Conservation (phyloP, 2,888 invertebrate species). For the Dolomedes plantarius region DNA sequence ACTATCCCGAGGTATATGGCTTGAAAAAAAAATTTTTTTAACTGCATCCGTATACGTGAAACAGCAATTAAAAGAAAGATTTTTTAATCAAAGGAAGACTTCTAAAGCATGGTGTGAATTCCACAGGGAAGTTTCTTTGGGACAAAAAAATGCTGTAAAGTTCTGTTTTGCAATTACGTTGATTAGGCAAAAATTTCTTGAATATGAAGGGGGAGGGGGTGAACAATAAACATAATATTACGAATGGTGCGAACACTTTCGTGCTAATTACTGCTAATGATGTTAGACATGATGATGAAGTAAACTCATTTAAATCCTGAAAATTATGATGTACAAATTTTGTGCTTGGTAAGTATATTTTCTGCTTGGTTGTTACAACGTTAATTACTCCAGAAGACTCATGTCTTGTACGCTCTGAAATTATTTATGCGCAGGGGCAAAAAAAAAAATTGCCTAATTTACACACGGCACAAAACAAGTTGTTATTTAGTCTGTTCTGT, state of each 20-base stretch:
- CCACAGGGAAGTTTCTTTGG: neutral
- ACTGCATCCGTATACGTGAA: too few species aligned
- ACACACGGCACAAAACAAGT: slow-evolving; percentile 21
- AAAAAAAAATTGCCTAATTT: slow-evolving; percentile 38
- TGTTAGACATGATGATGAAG: slow-evolving; percentile 68
- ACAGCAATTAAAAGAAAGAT: neutral
- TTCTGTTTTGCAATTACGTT: slow-evolving; percentile 52
- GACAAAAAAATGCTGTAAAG: neutral
- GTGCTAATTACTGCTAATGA: slow-evolving; percentile 69
- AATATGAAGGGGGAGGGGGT: neutral
- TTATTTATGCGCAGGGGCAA: slow-evolving; percentile 46
- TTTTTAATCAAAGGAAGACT: slow-evolving; percentile 1
- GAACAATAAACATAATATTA: slow-evolving; percentile 42
- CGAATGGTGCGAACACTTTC: slow-evolving; percentile 43
- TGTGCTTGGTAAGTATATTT: slow-evolving; percentile 41
- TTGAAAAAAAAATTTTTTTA: too few species aligned
- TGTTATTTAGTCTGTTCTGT: slow-evolving; percentile 28
- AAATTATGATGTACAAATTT: slow-evolving; percentile 60
- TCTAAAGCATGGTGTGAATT: neutral
- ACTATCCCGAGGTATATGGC: too few species aligned
- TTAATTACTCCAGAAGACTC: slow-evolving; percentile 42
- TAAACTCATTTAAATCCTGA: slow-evolving; percentile 67
- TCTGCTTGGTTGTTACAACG: slow-evolving; percentile 37
- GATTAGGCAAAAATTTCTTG: slow-evolving; percentile 27
- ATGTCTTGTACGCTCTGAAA: slow-evolving; percentile 31